Base-by-base conservation (phyloP, 35 echinoderm and acorn worm genomes). In the Eucidaris tribuloides region DNA sequence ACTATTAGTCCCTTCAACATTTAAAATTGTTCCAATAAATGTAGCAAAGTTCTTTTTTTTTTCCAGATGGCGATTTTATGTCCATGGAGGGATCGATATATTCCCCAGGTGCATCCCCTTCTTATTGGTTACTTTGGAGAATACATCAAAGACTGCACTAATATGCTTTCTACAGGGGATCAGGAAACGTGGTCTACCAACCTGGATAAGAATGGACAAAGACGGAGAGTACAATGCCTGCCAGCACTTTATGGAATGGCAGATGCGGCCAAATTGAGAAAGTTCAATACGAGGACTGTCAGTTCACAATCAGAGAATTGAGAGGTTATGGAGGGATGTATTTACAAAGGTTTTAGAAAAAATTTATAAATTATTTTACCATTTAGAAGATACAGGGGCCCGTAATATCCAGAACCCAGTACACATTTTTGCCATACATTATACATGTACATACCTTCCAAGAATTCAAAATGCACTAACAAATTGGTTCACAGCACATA, bases 291-390 rank as follows among this genome's bases (percentile, higher is more conserved):
- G 56, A 4, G 56, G 56, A 15, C 4, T 23, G 15, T 59, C 56
- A 3, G 56, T 59, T 27, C 56, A 59, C 15, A 59, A 59, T 27
- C 56, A 59, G 19, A 4, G 56, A 27, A 59, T 59, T n/a, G 56
- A 59, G 19, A 4, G 56, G 19, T 23, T 82, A 60, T 82, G 79
- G 79, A 4, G 79, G 25, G 79, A 82, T 43, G 79, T 82, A 1
- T 82, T 59, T 49, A 42, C 1, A 0, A 62, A 62, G 24, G 79
- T 62, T 17, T 38, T 82, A 43, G 33, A 62, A 15, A 32, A 37
- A 20, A 59, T 9, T 62, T 61, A 82, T 27, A 58, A 60, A 57
- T 62, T 82, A 41, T 82, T 82, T 82, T 82, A 82, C 30, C 58
- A 60, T 32, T 20, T 82, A 11, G 79, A 82, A 49, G 79, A 82